Base-by-base conservation (phyloP, 2,113 vertebrate genomes). In the Boulengeromyrus knoepffleri region DNA sequence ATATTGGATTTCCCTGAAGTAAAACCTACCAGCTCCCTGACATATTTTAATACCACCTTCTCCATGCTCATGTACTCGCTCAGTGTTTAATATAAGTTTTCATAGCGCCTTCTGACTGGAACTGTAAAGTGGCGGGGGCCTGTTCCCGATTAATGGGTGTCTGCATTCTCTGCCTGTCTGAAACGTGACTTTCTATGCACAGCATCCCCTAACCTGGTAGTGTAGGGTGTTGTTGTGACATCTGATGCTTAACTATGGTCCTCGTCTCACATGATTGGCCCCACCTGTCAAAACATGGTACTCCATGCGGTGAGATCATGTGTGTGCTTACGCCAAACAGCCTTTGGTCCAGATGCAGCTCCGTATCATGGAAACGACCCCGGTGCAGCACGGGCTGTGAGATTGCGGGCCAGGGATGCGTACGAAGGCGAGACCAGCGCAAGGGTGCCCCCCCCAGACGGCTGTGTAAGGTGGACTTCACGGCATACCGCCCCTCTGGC, bases 331-430 rank as follows among this genome's bases (percentile, higher is more conserved):
- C 98, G 92, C 94, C 94, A 85, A 92, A 93, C 56, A 98, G 91
- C 88, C 91, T 96, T 92, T 99, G 96, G 83, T 98, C 96, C 0
- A 99, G 92, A 92, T 93, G 93, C 39, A 99, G 95, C 90, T 97
- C 96, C 0, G 92, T 94, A 53, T 98, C 94, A 62, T 95, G 96
- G 93, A 96, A 97, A 91, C 95, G 95, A 47, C 97, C 97, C 1
- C 89, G 90, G 0, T 98, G 98, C 89, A 92, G 94, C 6, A 96
- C 87, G 0, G 97, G 95, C 1, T 90, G 85, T 0, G 96, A 96
- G 31, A 92, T 95, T 39, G 91, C 91, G 2, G 84, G 90, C 96
- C 89, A 94, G 36, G 92, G 93, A 19, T 94, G 91, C 88, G 94
- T 93, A 80, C 94, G 94, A 3, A 52, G n/a, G 10, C 92, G 91